Conservation (phyloP, 2,797 vertebrate genomes). For the Thaleichthys pacificus region DNA sequence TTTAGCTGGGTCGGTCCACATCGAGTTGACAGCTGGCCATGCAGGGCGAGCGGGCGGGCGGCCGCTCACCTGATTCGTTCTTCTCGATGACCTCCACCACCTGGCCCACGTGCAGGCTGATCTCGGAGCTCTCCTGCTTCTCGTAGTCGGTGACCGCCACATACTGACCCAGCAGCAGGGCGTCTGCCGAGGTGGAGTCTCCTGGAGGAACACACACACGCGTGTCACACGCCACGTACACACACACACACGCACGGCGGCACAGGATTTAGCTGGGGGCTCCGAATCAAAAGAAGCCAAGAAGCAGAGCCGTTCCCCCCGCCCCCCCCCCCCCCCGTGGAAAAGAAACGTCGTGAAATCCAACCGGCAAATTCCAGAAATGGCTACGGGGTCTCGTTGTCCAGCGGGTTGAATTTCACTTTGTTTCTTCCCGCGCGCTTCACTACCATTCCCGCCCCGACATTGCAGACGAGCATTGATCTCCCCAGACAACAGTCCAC, state of each 20-base stretch:
- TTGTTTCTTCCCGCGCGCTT: neutral
- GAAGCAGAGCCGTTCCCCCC: too few species aligned
- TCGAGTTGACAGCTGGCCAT: neutral
- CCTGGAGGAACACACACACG: conserved; percentile 69
- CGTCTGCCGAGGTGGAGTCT: conserved; percentile 83
- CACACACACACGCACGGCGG: neutral
- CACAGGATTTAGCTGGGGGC: neutral
- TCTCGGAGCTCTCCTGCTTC: conserved; percentile 98
- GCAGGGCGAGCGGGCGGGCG: neutral
- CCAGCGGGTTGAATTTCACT: neutral
- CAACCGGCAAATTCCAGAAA: neutral
- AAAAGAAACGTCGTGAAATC: neutral
- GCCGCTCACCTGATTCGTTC: conserved; percentile 91
- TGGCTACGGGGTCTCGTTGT: neutral
- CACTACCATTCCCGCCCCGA: neutral
- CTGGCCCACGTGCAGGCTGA: conserved; percentile 93
- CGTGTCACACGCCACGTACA: conserved; percentile 12
- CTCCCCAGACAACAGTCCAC: neutral
- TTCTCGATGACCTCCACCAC: conserved; percentile 99
- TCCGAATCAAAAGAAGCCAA: neutral
- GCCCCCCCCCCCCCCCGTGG: neutral
- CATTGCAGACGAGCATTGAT: neutral
- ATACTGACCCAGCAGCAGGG: conserved; percentile 93
- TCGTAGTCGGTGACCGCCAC: conserved; percentile 95
- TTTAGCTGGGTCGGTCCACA: neutral